Base-by-base conservation (phyloP, 1,140 invertebrate species). In the Neotoxoptera formosana region DNA sequence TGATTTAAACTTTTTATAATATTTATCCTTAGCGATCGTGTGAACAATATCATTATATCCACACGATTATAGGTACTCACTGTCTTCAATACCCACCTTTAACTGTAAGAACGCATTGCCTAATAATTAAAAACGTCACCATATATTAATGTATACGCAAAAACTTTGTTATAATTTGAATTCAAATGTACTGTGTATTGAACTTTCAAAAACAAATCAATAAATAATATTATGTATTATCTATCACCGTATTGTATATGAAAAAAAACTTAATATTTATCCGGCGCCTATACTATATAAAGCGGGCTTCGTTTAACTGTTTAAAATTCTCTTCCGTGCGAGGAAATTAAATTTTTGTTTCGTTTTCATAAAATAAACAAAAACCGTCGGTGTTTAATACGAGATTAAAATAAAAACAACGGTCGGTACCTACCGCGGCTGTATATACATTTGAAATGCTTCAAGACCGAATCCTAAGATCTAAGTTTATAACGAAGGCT, bases 201-300 rank as follows among this genome's bases (percentile, higher is more conserved):
- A 30, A 60, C 25, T 30, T 60, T 30, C 1, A 60, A 60, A 56
- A 60, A 30, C 9, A 9, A 60, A 60, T 60, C 9, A 11, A 67
- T 67, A 67, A n/a, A n/a, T 14, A 48, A 11, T 11, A 48, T 48
- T 14, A 17, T 17, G 17, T 67, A 67, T 67, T n/a, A 76, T 34
- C 17, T n/a, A n/a, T 76, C 3, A 53, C 9, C 14, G 14, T 76
- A 76, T n/a, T 7, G 6, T 76, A n/a, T 76, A n/a, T 76, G n/a
- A n/a, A 17, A 76, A 76, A 76, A n/a, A 76, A 76, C 30, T 7
- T 76, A 7, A 76, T 76, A 76, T n/a, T 76, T n/a, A 76, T 14
- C n/a, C 4, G 17, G 4, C 41, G 41, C 41, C 4, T 17, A 6
- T 1, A 8, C 17, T n/a, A 0, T n/a, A 0, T 17, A 17, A n/a